A percentile compares a stretch with the other conserved stretches of the same genome.
Evolutionary conservation across 2,797 vertebrate species (phyloP).

Genomic region (Oreochromis grahami): DNA sequence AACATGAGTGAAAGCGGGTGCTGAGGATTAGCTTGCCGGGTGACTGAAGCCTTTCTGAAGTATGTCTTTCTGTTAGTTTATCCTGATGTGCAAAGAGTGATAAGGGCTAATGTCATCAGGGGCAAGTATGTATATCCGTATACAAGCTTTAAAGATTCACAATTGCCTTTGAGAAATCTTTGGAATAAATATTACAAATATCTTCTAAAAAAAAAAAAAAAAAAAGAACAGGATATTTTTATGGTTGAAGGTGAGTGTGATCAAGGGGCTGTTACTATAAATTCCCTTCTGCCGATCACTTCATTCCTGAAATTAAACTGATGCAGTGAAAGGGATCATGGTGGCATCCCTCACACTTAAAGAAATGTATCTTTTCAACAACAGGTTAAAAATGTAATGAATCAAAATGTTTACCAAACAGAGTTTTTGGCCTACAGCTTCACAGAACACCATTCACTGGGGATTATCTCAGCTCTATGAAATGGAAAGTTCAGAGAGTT

Average conservation of each 20-base stretch:
- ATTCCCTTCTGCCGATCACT: not conserved
- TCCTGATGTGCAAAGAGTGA: constrained; percentile 26
- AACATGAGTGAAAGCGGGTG: constrained; percentile 9
- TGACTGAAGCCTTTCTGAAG: not conserved
- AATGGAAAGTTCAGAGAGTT: not conserved
- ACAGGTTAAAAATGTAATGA: not conserved
- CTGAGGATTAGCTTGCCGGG: not conserved
- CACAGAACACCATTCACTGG: not conserved
- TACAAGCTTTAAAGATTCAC: constrained; percentile 73
- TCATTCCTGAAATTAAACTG: not conserved
- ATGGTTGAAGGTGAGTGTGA: not conserved
- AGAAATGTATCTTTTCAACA: not conserved
- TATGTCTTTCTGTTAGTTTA: constrained; percentile 28
- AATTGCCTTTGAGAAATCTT: constrained; percentile 70
- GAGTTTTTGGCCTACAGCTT: not conserved
- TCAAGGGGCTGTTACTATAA: not conserved
- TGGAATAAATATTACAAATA: constrained; percentile 66
- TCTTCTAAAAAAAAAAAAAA: too few species aligned
- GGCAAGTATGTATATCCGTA: constrained; percentile 39
- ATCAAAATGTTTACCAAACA: not conserved
- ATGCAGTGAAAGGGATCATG: not conserved
- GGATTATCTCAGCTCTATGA: not conserved
- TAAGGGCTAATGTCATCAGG: constrained; percentile 59
- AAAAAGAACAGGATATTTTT: not conserved
- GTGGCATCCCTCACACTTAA: not conserved